Evolutionary conservation across 1,140 invertebrate genomes (phyloP), one percentile per base, ranked within the genome.

Genomic region (Bicyclus anynana): DNA sequence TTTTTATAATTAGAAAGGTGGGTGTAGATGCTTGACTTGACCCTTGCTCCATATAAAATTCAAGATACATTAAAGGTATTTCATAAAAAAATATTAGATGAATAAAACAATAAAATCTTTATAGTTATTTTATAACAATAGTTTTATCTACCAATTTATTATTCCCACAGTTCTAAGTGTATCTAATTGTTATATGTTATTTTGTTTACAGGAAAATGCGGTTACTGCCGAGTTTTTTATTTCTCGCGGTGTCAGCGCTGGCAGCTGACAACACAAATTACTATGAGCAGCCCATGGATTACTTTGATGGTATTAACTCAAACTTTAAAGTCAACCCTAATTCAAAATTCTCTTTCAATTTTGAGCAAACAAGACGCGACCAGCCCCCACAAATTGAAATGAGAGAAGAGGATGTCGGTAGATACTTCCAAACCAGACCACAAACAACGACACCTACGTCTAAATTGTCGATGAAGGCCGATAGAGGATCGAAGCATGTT

Each of bases 381-480:
- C 61, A 74, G 38, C 60, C 56, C 1, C 55, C 68, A 0, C 67
- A 73, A 53, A 20, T 74, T 10, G 72, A 73, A 37, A 49, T 53
- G 26, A 63, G 61, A 62, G 59, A 73, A 35, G 70, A 75, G 53
- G 64, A 63, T 27, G 49, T 74, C 12, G 59, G 65, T 27, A 71
- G 64, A 18, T 79, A 76, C 26, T 61, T 74, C 13, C 23, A 56
- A 0, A 56, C 27, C 60, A 49, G 58, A 40, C 48, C 54, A 16
- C 55, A 53, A 37, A 58, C 33, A 13, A 46, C 40, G 17, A 49
- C 23, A 57, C 40, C 54, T 23, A 10, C 16, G 6, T 49, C 47
- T n/a, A 49, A 33, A 33, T 49, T 49, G n/a, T 33, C 47, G 12
- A 49, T 49, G 47, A 49, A 49, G 10, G 47, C 17, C 16, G 47